These are phyloP conservation scores for Piliocolobus tephrosceles DNA, from an alignment of 2,113 vertebrate species.

Conservation along the genomic window DNA sequence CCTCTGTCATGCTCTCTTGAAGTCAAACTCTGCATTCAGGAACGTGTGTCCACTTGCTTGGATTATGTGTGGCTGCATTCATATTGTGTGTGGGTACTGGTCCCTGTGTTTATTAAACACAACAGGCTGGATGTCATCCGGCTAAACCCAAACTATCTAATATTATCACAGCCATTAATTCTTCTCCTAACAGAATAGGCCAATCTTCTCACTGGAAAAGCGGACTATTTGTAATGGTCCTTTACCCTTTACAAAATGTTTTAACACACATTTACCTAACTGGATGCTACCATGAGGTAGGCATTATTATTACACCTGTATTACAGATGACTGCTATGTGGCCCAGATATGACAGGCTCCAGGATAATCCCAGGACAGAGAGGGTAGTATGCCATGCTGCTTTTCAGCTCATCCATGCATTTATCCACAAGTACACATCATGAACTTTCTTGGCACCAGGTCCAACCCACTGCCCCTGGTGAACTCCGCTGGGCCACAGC, in stretches of 20 bases:
- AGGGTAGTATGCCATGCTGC: accelerated
- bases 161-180: background rate
- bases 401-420: background rate
- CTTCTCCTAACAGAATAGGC: background rate
- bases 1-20: background rate
- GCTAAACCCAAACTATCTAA: background rate
- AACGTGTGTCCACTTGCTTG: accelerated
- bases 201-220: background rate
- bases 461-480: background rate
- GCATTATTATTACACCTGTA: background rate
- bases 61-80: background rate
- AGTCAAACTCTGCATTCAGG: background rate
- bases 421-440: background rate
- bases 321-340: background rate
- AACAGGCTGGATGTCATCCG: background rate
- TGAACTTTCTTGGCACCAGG: background rate
- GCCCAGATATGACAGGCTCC: background rate
- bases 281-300: background rate
- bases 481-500: background rate
- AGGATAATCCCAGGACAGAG: background rate
- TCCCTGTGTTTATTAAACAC: background rate
- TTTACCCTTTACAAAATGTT: background rate
- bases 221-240: background rate
- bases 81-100: too few relatives aligned
- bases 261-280: background rate